A percentile compares a stretch with the other conserved stretches of the same genome.
phyloP scores from a whole-genome alignment of 2,888 invertebrate species.

The Asteroscopus sphinx region DNA sequence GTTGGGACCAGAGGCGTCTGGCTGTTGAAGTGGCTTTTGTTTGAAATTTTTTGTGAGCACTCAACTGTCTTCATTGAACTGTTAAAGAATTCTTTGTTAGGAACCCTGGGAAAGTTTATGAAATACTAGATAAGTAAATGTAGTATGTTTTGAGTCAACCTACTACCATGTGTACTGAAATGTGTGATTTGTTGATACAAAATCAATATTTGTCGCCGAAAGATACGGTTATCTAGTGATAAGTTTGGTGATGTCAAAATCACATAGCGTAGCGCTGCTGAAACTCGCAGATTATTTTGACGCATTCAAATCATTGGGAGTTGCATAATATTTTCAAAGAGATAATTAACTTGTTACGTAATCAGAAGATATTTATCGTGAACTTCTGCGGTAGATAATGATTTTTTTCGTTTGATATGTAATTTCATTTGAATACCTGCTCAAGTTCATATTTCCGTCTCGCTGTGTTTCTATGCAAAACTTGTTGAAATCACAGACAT shows the following conservation, averaged over 20 bases:
- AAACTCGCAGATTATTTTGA: slow-evolving; percentile 22
- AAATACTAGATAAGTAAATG: slow-evolving; percentile 58
- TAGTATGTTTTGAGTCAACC: slow-evolving; percentile 52
- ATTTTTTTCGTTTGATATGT: slow-evolving; percentile 21
- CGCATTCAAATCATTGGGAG: slow-evolving; percentile 30
- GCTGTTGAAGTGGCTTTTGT: slow-evolving; percentile 53
- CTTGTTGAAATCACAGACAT: slow-evolving; percentile 3
- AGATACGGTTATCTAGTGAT: slow-evolving; percentile 42
- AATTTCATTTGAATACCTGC: background rate
- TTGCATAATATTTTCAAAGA: slow-evolving; percentile 40
- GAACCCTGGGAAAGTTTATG: slow-evolving; percentile 69
- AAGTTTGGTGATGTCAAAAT: slow-evolving; percentile 40
- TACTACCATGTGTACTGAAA: slow-evolving; percentile 46
- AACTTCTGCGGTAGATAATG: slow-evolving; percentile 12
- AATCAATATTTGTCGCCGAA: slow-evolving; percentile 49
- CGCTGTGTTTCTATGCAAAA: background rate
- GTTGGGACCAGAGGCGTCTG: slow-evolving; percentile 49
- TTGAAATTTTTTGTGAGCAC: slow-evolving; percentile 54
- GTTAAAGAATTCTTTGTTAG: slow-evolving; percentile 69
- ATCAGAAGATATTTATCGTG: slow-evolving; percentile 14
- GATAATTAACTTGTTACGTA: slow-evolving; percentile 16
- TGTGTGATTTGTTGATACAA: slow-evolving; percentile 57
- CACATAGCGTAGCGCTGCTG: slow-evolving; percentile 11
- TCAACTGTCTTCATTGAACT: slow-evolving; percentile 52
- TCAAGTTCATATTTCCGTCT: background rate